A percentile compares a stretch with the other conserved stretches of the same genome.
phyloP scores from a whole-genome alignment of 2,888 invertebrate species.

The Euzetes globulus region DNA sequence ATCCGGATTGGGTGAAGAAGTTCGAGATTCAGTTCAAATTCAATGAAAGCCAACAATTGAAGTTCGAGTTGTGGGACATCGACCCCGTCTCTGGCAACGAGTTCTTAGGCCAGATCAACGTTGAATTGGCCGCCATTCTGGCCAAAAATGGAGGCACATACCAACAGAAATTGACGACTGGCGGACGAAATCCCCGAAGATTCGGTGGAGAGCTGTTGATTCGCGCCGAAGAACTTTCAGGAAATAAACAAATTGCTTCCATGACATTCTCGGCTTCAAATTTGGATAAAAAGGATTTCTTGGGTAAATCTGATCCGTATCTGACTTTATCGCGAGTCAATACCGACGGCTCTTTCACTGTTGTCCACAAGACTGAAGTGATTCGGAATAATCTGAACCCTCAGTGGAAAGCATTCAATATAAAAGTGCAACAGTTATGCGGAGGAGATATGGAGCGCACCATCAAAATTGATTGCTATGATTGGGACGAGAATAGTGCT shows the following conservation, averaged over 20 bases:
- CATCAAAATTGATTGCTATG: slow-evolving; percentile 51
- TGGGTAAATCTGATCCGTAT: slow-evolving; percentile 26
- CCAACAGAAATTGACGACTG: slow-evolving; percentile 36
- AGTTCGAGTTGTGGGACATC: slow-evolving; percentile 49
- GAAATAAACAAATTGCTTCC: slow-evolving; percentile 37
- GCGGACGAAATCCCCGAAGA: slow-evolving; percentile 3
- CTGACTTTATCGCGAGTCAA: slow-evolving; percentile 44
- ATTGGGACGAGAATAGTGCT: slow-evolving; percentile 50
- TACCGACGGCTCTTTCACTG: slow-evolving; percentile 49
- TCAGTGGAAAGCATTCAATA: slow-evolving; percentile 52
- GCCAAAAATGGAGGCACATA: slow-evolving; percentile 41
- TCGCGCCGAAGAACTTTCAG: slow-evolving; percentile 42
- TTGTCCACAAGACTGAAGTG: slow-evolving; percentile 55
- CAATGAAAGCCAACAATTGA: slow-evolving; percentile 54
- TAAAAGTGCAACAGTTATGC: slow-evolving; percentile 52
- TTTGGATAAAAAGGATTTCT: slow-evolving; percentile 46
- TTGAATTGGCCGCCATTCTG: slow-evolving; percentile 54
- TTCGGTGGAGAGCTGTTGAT: slow-evolving; percentile 42
- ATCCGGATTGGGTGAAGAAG: slow-evolving; percentile 54
- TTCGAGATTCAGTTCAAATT: slow-evolving; percentile 54
- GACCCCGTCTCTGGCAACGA: slow-evolving; percentile 45
- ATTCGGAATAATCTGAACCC: slow-evolving; percentile 53
- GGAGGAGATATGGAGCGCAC: slow-evolving; percentile 53
- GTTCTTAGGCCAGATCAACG: slow-evolving; percentile 53
- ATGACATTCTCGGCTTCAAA: slow-evolving; percentile 48